Base-by-base conservation (phyloP, 2,797 vertebrate species). In the Sciurus carolinensis region DNA sequence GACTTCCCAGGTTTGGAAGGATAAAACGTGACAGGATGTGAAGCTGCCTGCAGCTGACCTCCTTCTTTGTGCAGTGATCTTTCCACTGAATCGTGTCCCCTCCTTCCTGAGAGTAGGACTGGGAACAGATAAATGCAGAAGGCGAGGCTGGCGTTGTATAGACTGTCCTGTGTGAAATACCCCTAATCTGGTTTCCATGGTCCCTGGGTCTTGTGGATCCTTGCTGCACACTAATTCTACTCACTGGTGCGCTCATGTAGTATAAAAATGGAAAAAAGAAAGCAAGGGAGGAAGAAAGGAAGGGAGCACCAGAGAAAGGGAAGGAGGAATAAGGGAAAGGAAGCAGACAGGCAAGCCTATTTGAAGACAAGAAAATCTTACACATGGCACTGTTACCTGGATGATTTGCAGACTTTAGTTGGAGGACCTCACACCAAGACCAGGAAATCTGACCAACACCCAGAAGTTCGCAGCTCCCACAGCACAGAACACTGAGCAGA, bases 301-400 rank as follows among this genome's bases (percentile, higher is more conserved):
- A 62, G 24, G 24, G 3, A 59, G 9, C 57, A 10, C 8, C 17
- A 17, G 3, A 30, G 20, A 18, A 12, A 44, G 10, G 22, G 30
- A 59, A 2, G 33, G 7, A 39, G 8, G 4, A 42, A 47, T 30
- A 14, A 15, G 3, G 2, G 13, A 42, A 24, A 11, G 52, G n/a
- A 59, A 50, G 26, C 14, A 42, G 36, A 33, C 28, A 24, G 26
- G 62, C 5, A 28, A 33, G 30, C 0, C 13, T 80, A 22, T 52
- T 42, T n/a, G 73, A 93, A 90, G 91, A 50, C 33, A 77, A 10
- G 18, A 71, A 76, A 69, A 47, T 80, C n/a, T 87, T 33, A 66
- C n/a, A 22, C 2, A 0, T 50, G 7, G 8, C 14, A 64, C 72
- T 10, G 6, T 52, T 66, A 28, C 47, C 4, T 66, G 0, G 5